These are phyloP conservation scores for Halictus quadricinctus DNA, from an alignment of 2,888 invertebrate genomes.

Conservation along the genomic window DNA sequence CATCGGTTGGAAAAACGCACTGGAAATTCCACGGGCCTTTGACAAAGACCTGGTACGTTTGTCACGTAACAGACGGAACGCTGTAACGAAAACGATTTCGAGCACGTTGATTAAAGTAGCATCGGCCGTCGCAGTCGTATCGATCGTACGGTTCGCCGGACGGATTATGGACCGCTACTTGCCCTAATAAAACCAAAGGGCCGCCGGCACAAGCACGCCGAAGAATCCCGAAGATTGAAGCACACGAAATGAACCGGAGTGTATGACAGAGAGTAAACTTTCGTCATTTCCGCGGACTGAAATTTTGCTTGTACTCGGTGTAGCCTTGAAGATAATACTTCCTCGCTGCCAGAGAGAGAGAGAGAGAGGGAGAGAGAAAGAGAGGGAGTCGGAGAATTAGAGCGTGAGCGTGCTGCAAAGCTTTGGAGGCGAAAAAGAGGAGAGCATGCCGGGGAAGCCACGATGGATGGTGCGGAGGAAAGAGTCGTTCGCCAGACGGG, in stretches of 20 bases:
- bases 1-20: not conserved
- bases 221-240: slow-evolving; percentile 1
- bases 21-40: not conserved
- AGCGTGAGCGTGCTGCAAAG: slow-evolving; percentile 8
- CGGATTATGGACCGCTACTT: slow-evolving; percentile 15
- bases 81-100: slow-evolving; percentile 17
- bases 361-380: too few species aligned
- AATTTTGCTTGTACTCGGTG: not conserved
- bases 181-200: not conserved
- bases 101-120: slow-evolving; percentile 26
- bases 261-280: not conserved
- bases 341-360: not conserved
- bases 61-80: not conserved
- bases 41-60: slow-evolving; percentile 8
- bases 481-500: slow-evolving; percentile 37
- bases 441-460: not conserved
- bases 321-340: not conserved
- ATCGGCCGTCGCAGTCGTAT: slow-evolving; percentile 14
- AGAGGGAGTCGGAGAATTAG: slow-evolving; percentile 9
- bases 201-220: not conserved
- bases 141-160: slow-evolving; percentile 6
- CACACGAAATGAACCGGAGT: not conserved
- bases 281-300: not conserved
- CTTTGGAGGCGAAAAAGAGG: slow-evolving; percentile 26
- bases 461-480: slow-evolving; percentile 5